phyloP scores from a whole-genome alignment of 2,113 vertebrate genomes.

The Tamias sibiricus region DNA sequence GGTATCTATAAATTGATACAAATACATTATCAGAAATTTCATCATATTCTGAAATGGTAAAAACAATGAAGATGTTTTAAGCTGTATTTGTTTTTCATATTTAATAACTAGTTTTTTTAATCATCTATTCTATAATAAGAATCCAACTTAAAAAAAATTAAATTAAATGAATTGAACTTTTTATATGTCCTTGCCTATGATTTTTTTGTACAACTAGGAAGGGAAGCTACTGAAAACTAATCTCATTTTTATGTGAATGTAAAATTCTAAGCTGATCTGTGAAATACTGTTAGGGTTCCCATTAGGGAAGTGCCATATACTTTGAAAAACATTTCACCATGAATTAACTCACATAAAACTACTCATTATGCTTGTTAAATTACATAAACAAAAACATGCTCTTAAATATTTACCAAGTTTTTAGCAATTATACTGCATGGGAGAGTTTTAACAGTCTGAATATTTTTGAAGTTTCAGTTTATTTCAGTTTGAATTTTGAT shows the following conservation, averaged over 20 bases:
- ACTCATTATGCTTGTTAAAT: slow-evolving; percentile 14
- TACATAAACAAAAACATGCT: slow-evolving; percentile 26
- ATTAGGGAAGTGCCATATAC: background rate
- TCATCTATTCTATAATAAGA: background rate
- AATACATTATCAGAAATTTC: background rate
- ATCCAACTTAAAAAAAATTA: background rate
- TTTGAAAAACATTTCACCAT: background rate
- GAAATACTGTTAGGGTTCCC: background rate
- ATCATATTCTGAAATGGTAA: background rate
- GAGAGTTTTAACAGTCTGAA: background rate
- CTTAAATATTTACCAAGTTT: slow-evolving; percentile 60
- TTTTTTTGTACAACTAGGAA: background rate
- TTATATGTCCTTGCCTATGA: background rate
- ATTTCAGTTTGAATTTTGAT: slow-evolving; percentile 33
- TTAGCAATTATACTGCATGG: background rate
- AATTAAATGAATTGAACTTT: background rate
- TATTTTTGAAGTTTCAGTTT: slow-evolving; percentile 8
- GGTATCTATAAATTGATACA: background rate
- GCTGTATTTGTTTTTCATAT: background rate
- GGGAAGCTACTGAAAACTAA: background rate
- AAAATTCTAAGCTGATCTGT: background rate
- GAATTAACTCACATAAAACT: slow-evolving; percentile 47
- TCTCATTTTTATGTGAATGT: background rate
- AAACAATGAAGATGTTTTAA: slow-evolving; percentile 10
- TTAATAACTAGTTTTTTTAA: background rate